Percentiles rank a stretch among this genome's conserved stretches.
phyloP scores from a whole-genome alignment of 2,888 invertebrate genomes.

The Holacanthella duospinosa region DNA sequence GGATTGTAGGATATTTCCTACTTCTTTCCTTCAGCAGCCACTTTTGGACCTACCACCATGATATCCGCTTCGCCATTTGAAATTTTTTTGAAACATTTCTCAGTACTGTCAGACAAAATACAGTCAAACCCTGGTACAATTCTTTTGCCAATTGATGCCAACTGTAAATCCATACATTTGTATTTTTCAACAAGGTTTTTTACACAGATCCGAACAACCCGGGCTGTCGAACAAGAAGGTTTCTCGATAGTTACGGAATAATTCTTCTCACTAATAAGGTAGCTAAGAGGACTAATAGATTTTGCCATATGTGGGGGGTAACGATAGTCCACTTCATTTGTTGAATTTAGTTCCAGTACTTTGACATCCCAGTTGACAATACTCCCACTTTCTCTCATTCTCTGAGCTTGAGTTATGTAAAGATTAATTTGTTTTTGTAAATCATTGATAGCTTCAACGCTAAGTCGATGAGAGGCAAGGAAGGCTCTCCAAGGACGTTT shows the following conservation, averaged over 20 bases:
- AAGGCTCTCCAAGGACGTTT: slow-evolving; percentile 24
- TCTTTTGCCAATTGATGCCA: slow-evolving; percentile 63
- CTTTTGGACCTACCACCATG: slow-evolving; percentile 40
- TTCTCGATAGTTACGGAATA: slow-evolving; percentile 41
- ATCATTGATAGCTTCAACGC: slow-evolving; percentile 15
- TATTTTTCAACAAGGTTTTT: slow-evolving; percentile 53
- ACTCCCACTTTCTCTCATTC: not conserved
- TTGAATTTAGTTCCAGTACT: slow-evolving; percentile 19
- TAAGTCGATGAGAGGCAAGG: slow-evolving; percentile 18
- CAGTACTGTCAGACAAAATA: slow-evolving; percentile 51
- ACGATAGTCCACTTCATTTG: slow-evolving; percentile 9
- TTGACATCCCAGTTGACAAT: slow-evolving; percentile 12
- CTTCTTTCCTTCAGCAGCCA: slow-evolving; percentile 2
- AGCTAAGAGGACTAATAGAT: slow-evolving; percentile 16
- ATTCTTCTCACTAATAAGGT: slow-evolving; percentile 20
- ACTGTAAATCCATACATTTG: slow-evolving; percentile 62
- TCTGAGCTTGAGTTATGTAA: slow-evolving; percentile 11
- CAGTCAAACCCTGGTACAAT: slow-evolving; percentile 51
- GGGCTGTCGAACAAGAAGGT: slow-evolving; percentile 38
- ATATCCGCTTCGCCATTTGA: slow-evolving; percentile 55
- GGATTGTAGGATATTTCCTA: not conserved
- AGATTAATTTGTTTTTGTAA: slow-evolving; percentile 19
- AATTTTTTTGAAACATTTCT: slow-evolving; percentile 59
- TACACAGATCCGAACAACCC: slow-evolving; percentile 52
- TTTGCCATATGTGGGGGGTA: slow-evolving; percentile 12